Evolutionary conservation across 2,888 invertebrate genomes (phyloP).

Genomic region (Auanema freiburgensis): DNA sequence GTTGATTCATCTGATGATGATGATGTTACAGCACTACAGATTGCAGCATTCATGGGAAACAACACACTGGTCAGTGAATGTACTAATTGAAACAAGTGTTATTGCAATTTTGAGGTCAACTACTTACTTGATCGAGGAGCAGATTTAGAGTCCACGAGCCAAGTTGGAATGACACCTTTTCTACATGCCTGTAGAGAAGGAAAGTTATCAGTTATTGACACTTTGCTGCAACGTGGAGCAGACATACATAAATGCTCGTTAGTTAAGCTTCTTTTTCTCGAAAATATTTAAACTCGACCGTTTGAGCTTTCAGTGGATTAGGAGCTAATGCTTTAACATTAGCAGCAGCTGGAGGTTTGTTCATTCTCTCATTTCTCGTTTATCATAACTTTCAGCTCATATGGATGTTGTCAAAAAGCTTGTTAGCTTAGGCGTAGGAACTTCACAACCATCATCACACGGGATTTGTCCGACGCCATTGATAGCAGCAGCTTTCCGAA

Average conservation of each 20-base stretch:
- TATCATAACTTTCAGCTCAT: conserved; percentile 21
- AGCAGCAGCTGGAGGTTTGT: conserved; percentile 38
- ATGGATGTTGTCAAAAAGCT: conserved; percentile 43
- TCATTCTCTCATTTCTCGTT: not conserved
- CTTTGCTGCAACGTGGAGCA: conserved; percentile 54
- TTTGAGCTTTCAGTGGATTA: conserved; percentile 20
- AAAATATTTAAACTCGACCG: not conserved
- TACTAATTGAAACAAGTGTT: not conserved
- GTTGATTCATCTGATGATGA: conserved; percentile 57
- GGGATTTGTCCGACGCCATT: conserved; percentile 48
- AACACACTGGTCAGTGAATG: conserved; percentile 46
- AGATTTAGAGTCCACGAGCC: conserved; percentile 49
- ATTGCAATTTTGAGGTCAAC: conserved; percentile 29
- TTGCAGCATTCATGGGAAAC: conserved; percentile 56
- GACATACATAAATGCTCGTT: conserved; percentile 38
- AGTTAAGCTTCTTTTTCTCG: conserved; percentile 10
- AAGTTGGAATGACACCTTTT: conserved; percentile 55
- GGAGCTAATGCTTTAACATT: conserved; percentile 44
- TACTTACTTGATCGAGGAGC: conserved; percentile 48
- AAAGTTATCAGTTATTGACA: conserved; percentile 49
- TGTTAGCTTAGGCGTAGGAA: conserved; percentile 27
- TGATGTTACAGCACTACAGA: conserved; percentile 55
- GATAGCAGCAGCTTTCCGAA: conserved; percentile 50
- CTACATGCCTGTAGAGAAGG: conserved; percentile 60
- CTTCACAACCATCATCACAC: conserved; percentile 7